A percentile compares a stretch with the other conserved stretches of the same genome.
Conservation (phyloP, 2,113 vertebrate genomes). For the Brachyhypopomus gauderio region DNA sequence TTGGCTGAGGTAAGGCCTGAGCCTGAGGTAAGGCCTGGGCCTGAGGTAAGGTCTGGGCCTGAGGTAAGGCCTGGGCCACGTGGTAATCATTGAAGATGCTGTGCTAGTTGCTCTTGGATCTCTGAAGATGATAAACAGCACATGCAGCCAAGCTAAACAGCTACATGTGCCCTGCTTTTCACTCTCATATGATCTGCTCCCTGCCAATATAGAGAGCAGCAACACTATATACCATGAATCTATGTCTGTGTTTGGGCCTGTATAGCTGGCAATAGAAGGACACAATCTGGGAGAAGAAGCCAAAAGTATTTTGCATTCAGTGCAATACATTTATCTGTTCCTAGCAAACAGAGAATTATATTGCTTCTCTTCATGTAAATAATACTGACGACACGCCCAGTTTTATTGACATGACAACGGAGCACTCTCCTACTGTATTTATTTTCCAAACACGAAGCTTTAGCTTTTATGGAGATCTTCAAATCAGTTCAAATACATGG, state of each 20-base stretch:
- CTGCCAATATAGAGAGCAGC: conserved; percentile 31
- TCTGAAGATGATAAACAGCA: conserved; percentile 38
- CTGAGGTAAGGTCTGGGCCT: no score
- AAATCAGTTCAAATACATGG: conserved; percentile 62
- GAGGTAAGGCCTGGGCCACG: conserved; percentile 33
- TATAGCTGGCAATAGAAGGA: conserved; percentile 10
- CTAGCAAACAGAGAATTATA: neutral
- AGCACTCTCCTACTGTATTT: neutral
- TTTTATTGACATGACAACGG: neutral
- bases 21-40: no score
- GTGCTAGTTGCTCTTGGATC: conserved; percentile 49
- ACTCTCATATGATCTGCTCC: conserved; percentile 30
- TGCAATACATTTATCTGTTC: neutral
- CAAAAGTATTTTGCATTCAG: neutral
- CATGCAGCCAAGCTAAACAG: conserved; percentile 51
- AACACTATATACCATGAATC: conserved; percentile 22
- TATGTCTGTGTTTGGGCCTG: neutral
- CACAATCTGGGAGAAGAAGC: neutral
- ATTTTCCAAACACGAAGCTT: conserved; percentile 40
- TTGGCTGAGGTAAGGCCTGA: no score
- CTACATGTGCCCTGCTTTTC: conserved; percentile 40
- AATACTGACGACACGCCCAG: neutral
- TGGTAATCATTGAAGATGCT: conserved; percentile 44
- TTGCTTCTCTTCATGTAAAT: neutral
- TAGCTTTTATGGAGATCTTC: neutral